Evolutionary conservation across 1,140 invertebrate genomes (phyloP).

Genomic region (Drosophila aff.): DNA sequence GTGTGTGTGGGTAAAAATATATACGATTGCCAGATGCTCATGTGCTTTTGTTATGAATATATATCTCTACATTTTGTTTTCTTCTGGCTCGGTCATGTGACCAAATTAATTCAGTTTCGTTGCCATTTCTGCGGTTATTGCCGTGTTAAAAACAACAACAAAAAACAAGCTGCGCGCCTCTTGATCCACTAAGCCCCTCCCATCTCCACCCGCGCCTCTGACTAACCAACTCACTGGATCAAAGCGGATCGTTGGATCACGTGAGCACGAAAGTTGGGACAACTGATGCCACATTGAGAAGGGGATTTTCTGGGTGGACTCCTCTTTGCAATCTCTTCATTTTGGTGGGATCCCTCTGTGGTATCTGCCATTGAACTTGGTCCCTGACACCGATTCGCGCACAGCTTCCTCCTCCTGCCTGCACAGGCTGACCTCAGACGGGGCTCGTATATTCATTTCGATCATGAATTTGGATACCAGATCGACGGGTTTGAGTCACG

Average conservation of each 20-base stretch:
- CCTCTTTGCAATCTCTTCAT: not conserved
- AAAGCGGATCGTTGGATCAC: constrained; percentile 40
- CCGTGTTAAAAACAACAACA: constrained; percentile 43
- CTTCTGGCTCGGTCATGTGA: constrained; percentile 69
- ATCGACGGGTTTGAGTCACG: constrained; percentile 61
- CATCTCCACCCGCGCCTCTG: not conserved
- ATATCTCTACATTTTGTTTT: constrained; percentile 41
- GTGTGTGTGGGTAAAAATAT: constrained; percentile 19
- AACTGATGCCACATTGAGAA: not conserved
- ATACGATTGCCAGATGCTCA: constrained; percentile 35
- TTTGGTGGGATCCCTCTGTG: not conserved
- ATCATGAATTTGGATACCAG: constrained; percentile 38
- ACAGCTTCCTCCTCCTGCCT: constrained; percentile 46
- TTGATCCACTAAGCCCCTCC: constrained; percentile 7
- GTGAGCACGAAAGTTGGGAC: constrained; percentile 28
- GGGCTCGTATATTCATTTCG: constrained; percentile 41
- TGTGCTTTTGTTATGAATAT: constrained; percentile 28
- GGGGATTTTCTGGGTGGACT: not conserved
- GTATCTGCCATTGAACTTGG: constrained; percentile 62
- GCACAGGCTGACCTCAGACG: constrained; percentile 50
- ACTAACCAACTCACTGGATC: constrained; percentile 6
- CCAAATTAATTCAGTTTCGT: constrained; percentile 63
- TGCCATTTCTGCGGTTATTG: constrained; percentile 47
- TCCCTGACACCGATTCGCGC: constrained; percentile 61
- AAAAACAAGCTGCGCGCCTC: constrained; percentile 27